Conservation (phyloP, 1,140 invertebrate species). For the Drosophila cardini region DNA sequence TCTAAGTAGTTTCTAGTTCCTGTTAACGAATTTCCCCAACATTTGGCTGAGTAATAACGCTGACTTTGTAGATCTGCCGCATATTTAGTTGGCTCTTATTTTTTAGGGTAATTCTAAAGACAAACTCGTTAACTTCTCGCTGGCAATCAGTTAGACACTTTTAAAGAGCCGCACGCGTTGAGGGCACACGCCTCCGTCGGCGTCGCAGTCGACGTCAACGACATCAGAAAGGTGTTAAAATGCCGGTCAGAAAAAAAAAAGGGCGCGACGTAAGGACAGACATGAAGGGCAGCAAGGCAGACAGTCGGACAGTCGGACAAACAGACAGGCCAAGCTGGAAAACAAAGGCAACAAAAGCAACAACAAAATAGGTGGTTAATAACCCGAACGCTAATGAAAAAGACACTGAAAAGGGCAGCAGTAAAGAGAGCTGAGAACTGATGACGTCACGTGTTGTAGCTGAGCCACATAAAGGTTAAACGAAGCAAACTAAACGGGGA, state of each 20-base stretch:
- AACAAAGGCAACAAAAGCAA: constrained; percentile 40
- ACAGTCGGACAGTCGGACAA: constrained; percentile 33
- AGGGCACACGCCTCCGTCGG: constrained; percentile 60
- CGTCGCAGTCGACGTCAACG: constrained; percentile 22
- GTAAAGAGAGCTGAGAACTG: constrained; percentile 5
- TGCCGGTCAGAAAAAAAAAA: constrained; percentile 45
- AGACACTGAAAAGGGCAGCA: constrained; percentile 56
- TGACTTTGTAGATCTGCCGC: background rate
- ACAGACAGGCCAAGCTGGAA: constrained; percentile 25
- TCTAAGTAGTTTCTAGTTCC: background rate
- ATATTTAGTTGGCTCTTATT: constrained; percentile 4
- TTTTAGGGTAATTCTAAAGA: constrained; percentile 30
- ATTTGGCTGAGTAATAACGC: constrained; percentile 1
- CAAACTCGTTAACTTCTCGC: constrained; percentile 21
- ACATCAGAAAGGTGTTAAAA: constrained; percentile 75
- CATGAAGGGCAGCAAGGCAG: constrained; percentile 12
- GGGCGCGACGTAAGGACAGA: constrained; percentile 57
- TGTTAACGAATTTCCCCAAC: background rate
- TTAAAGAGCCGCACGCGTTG: constrained; percentile 66
- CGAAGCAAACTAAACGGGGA: background rate
- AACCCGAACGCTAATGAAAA: constrained; percentile 76
- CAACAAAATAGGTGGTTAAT: constrained; percentile 68
- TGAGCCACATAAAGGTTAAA: constrained; percentile 40
- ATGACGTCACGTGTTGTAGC: constrained; percentile 56
- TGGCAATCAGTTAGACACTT: constrained; percentile 35